phyloP scores from a whole-genome alignment of 2,888 invertebrate species.

The Pterobdella sp. region DNA sequence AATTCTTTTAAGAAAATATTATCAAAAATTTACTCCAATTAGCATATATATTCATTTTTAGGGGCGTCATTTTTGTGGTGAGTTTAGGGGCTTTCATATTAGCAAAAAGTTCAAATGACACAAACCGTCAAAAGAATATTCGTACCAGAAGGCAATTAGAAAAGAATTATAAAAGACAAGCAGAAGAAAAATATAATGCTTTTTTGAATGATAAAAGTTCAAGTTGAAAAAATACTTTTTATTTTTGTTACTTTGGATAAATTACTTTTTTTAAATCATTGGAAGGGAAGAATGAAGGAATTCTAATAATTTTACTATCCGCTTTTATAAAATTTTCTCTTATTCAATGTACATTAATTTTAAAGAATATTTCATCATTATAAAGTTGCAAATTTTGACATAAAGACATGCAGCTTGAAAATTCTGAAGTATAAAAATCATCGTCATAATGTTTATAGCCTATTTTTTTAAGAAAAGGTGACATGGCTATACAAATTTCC shows the following conservation, averaged over 20 bases:
- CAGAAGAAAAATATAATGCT: neutral
- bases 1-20: neutral
- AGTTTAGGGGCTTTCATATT: neutral
- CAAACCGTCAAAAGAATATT: neutral
- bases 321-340: neutral
- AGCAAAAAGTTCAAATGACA: conserved; percentile 3
- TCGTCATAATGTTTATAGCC: no score
- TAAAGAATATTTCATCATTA: no score
- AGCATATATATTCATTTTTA: neutral
- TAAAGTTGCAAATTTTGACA: no score
- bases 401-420: no score
- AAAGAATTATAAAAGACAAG: neutral
- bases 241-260: no score
- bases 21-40: neutral
- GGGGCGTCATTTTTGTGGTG: neutral
- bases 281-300: neutral
- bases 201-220: neutral
- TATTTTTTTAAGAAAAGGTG: no score
- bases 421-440: no score
- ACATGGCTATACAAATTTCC: no score
- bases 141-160: neutral
- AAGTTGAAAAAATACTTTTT: conserved; percentile 3
- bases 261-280: no score
- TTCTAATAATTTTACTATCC: neutral
- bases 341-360: neutral